Base-by-base conservation (phyloP, 2,797 vertebrate genomes). In the Lagocephalus sceleratus region DNA sequence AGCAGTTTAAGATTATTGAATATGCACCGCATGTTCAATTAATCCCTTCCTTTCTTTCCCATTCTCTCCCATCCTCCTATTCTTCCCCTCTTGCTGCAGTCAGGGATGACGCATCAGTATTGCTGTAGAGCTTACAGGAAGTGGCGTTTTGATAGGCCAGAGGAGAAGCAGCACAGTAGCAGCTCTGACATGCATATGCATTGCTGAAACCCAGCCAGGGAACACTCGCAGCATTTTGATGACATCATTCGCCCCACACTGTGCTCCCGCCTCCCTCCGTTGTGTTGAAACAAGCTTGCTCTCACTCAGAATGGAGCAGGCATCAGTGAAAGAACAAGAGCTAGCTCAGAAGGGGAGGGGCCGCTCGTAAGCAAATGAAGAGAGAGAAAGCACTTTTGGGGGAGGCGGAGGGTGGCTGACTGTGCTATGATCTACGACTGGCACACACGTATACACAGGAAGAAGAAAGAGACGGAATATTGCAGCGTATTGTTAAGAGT, bases 201-300 rank as follows among this genome's bases (percentile, higher is more conserved):
- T 82, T 44, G 52, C 87, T 91, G 89, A 88, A 86, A 63, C 71
- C 57, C 41, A 45, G 86, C 88, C 89, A 90, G 82, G 68, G 75
- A 82, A 78, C 84, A 82, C 85, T 88, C 69, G 90, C 88, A 88
- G 90, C 87, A 85, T 88, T 87, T 87, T 92, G 86, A 92, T 92
- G 91, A 92, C 90, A 90, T 92, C 90, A 92, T 61, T 35, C 11
- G 32, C 68, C 79, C 64, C 35, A 48, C 42, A 20, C 57, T 50
- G 56, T 51, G 61, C 72, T 63, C 81, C 80, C 66, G n/a, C 71
- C 71, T 64, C 73, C 67, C 47, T 51, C 79, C 65, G 66, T 83
- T 81, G 85, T 78, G 80, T 84, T 85, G 79, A 87, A 87, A 86
- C 74, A 68, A 75, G 68, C 62, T 44, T 70, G 72, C 72, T 72